phyloP scores from a whole-genome alignment of 1,140 invertebrate genomes.

The Trissolcus basalis region DNA sequence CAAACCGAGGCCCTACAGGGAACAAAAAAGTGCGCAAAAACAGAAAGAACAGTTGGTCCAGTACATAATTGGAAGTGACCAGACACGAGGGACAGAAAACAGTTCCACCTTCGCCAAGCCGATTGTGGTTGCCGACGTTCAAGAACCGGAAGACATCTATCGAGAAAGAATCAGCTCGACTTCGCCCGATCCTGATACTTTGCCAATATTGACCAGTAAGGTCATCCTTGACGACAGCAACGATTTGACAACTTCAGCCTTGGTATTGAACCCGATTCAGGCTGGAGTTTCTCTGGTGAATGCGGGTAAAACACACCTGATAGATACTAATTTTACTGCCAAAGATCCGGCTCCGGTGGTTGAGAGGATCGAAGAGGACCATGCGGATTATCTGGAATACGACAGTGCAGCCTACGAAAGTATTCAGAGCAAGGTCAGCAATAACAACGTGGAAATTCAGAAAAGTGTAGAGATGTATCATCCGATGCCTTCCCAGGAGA shows the following conservation, averaged over 20 bases:
- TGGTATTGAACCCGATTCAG: constrained; percentile 69
- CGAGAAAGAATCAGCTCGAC: not conserved
- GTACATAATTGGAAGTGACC: constrained; percentile 1
- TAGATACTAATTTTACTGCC: constrained; percentile 15
- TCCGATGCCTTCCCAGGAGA: constrained; percentile 66
- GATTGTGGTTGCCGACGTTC: constrained; percentile 68
- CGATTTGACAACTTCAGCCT: constrained; percentile 59
- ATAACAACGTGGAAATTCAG: constrained; percentile 65
- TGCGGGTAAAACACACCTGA: constrained; percentile 59
- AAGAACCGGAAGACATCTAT: not conserved
- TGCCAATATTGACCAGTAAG: constrained; percentile 9
- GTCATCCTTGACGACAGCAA: constrained; percentile 10
- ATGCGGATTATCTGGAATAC: constrained; percentile 22
- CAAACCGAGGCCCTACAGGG: not conserved
- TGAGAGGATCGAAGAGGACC: constrained; percentile 56
- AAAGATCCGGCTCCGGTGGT: constrained; percentile 46
- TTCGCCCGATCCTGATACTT: not conserved
- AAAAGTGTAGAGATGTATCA: constrained; percentile 71
- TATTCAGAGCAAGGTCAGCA: constrained; percentile 27
- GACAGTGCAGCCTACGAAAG: constrained; percentile 21
- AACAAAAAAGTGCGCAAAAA: not conserved
- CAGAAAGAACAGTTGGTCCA: constrained; percentile 14
- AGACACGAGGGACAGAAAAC: not conserved
- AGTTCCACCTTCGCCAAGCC: constrained; percentile 62
- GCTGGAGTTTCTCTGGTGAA: constrained; percentile 72